Base-by-base conservation (phyloP, 2,888 invertebrate species). In the Pyrgus malvae region DNA sequence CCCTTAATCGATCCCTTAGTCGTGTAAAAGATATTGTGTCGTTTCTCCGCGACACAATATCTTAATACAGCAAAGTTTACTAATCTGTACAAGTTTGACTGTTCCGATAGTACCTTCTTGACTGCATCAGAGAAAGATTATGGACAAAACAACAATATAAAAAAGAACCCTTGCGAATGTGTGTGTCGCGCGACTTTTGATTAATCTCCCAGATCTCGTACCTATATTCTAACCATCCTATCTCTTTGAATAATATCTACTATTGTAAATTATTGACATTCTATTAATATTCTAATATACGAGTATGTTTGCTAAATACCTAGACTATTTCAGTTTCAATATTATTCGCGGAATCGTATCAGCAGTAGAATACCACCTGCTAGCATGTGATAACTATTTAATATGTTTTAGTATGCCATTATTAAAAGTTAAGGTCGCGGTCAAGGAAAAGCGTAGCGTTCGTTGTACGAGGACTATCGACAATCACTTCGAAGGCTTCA, bases 1-100 rank as follows among this genome's bases (percentile, higher is more conserved):
- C 69, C 83, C 83, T 83, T 82, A 83, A 70, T 68, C 64, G 76
- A n/a, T n/a, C n/a, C n/a, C n/a, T n/a, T n/a, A n/a, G n/a, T n/a
- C n/a, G n/a, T n/a, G n/a, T n/a, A n/a, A n/a, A n/a, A n/a, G n/a
- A n/a, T n/a, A n/a, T n/a, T n/a, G 79, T 81, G 76, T 69, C 35
- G 19, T 51, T 44, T 56, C 55, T 61, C 37, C 56, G 64, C 66
- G 60, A 44, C 65, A 64, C n/a, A n/a, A n/a, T n/a, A 63, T 58
- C 65, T 59, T 58, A 62, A 65, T 69, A 71, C 68, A 72, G 65
- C 61, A 54, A 55, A 48, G 64, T 63, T 61, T 65, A 65, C 68
- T 65, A 62, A 58, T 68, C 75, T 78, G 72, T 79, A 76, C 76
- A 75, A 67, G 56, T 55, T 54, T 41, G 61, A 61, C 66, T 69